phyloP scores from a whole-genome alignment of 2,797 vertebrate species.

The Salarias fasciatus region DNA sequence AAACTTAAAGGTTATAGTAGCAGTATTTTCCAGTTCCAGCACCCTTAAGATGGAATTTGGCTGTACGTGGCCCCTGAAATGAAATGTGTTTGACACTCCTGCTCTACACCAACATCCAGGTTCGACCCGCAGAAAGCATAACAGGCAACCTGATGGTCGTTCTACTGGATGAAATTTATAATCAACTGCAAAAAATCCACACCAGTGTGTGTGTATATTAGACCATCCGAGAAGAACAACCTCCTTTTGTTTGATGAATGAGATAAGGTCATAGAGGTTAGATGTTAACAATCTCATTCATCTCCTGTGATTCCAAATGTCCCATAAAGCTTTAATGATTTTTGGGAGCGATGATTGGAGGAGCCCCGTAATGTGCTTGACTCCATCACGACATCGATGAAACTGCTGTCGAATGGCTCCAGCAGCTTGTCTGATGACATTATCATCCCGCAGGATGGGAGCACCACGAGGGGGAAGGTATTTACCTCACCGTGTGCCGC shows the following conservation, averaged over 20 bases:
- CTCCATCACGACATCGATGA: constrained; percentile 29
- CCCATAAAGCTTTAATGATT: constrained; percentile 52
- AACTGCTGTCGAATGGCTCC: constrained; percentile 27
- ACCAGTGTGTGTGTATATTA: too few species aligned
- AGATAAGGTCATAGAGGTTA: constrained; percentile 20
- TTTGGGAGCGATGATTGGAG: constrained; percentile 38
- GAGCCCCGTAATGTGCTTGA: constrained; percentile 44
- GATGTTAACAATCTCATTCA: constrained; percentile 49
- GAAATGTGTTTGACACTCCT: too few species aligned
- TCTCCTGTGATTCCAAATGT: constrained; percentile 30
- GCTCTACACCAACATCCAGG: too few species aligned
- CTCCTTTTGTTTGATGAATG: constrained; percentile 1
- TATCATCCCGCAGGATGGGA: constrained; percentile 23
- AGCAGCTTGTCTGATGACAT: constrained; percentile 21
- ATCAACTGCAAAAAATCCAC: too few species aligned
- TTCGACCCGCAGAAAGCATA: too few species aligned
- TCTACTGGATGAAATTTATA: too few species aligned
- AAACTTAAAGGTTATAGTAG: too few species aligned
- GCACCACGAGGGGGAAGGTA: constrained; percentile 12
- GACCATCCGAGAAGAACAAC: background rate
- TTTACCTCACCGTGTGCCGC: constrained; percentile 22
- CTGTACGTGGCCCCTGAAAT: too few species aligned
- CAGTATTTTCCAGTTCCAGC: too few species aligned
- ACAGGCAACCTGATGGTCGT: too few species aligned
- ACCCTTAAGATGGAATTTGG: too few species aligned